These are phyloP conservation scores for Rhabditoides inermis DNA, from an alignment of 2,888 invertebrate species.

Conservation along the genomic window DNA sequence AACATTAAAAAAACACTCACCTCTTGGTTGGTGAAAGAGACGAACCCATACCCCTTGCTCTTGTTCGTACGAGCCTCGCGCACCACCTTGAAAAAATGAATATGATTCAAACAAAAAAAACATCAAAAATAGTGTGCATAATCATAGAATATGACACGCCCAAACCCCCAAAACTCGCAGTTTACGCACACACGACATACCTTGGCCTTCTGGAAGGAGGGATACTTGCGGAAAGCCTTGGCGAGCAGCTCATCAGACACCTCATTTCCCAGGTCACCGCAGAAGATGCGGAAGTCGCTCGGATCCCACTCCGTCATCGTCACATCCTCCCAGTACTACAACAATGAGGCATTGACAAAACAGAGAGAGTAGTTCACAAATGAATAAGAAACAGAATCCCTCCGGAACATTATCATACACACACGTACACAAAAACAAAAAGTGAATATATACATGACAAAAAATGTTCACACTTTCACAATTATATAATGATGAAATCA, in stretches of 20 bases:
- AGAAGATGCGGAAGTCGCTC: constrained; percentile 91
- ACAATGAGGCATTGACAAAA: neutral
- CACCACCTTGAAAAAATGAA: constrained; percentile 62
- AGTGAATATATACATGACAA: neutral
- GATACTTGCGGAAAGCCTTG: constrained; percentile 75
- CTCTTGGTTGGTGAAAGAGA: constrained; percentile 71
- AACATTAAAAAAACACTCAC: constrained; percentile 11
- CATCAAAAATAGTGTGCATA: neutral
- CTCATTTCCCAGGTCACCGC: constrained; percentile 98
- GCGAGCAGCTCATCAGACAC: constrained; percentile 95
- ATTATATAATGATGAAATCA: neutral
- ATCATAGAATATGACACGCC: too few relatives aligned
- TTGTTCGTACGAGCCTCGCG: constrained; percentile 93
- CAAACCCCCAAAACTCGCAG: neutral
- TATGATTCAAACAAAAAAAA: neutral
- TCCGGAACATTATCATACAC: neutral
- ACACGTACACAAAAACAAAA: neutral
- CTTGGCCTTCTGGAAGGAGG: constrained; percentile 84
- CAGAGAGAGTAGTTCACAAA: constrained; percentile 9
- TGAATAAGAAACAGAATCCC: neutral
- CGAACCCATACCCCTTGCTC: constrained; percentile 96
- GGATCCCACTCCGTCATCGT: constrained; percentile 91
- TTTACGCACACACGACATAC: neutral
- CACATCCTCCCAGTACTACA: constrained; percentile 82
- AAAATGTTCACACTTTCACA: constrained; percentile 1